These are phyloP conservation scores for Plagodis dolabraria DNA, from an alignment of 2,888 invertebrate species.

Conservation along the genomic window DNA sequence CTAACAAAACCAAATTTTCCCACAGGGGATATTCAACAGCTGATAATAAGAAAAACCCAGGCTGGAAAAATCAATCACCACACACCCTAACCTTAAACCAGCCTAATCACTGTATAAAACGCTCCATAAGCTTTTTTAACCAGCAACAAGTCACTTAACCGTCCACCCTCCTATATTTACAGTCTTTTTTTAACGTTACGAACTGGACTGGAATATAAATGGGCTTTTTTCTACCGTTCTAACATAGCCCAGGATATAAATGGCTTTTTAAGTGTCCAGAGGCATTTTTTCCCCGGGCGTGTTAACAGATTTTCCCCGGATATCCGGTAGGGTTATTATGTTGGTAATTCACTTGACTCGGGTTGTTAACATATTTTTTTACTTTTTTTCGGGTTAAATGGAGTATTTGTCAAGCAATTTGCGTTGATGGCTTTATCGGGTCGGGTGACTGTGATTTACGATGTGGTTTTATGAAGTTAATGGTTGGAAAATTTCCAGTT, in stretches of 20 bases:
- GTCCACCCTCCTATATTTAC: conserved; percentile 24
- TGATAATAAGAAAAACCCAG: no score
- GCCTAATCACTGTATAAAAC: conserved; percentile 29
- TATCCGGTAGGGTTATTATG: conserved; percentile 46
- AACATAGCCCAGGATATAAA: conserved; percentile 55
- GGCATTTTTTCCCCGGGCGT: conserved; percentile 58
- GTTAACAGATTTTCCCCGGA: conserved; percentile 72
- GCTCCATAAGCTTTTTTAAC: conserved; percentile 32
- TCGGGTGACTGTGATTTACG: neutral
- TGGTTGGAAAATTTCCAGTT: neutral
- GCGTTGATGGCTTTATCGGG: conserved; percentile 21
- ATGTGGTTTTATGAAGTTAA: neutral
- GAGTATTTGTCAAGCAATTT: conserved; percentile 46
- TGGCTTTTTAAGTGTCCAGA: conserved; percentile 65
- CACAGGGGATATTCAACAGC: no score
- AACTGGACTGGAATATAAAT: conserved; percentile 57
- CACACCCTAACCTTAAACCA: conserved; percentile 11
- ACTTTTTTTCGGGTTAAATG: conserved; percentile 45
- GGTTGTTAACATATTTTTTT: conserved; percentile 46
- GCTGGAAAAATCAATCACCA: conserved; percentile 17
- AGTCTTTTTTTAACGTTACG: conserved; percentile 43
- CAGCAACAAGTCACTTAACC: conserved; percentile 33
- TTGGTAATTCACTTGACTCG: conserved; percentile 45
- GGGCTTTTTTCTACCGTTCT: conserved; percentile 54
- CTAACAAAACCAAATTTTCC: neutral